phyloP scores from a whole-genome alignment of 2,113 vertebrate species.

The Empidonax alnorum region DNA sequence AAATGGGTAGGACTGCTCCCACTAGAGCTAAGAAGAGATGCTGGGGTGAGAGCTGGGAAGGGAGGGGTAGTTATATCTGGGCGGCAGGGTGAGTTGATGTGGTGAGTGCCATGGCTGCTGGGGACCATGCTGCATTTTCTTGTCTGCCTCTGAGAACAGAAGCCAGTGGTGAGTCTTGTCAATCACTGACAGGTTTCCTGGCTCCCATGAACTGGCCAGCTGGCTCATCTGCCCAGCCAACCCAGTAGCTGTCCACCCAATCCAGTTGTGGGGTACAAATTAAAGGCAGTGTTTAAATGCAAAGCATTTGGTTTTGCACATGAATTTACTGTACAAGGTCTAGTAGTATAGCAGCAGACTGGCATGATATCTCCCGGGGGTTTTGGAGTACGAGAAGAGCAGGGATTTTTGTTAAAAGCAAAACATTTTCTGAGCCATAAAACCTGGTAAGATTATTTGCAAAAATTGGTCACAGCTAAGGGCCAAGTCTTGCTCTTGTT shows the following conservation, averaged over 20 bases:
- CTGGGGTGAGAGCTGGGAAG: neutral
- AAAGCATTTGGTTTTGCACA: neutral
- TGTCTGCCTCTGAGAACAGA: neutral
- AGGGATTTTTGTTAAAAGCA: neutral
- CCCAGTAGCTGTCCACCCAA: neutral
- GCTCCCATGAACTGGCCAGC: neutral
- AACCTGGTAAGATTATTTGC: neutral
- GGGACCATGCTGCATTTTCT: neutral
- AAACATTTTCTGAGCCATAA: neutral
- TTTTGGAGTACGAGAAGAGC: neutral
- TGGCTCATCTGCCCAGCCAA: neutral
- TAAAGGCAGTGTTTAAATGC: neutral
- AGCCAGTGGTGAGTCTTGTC: neutral
- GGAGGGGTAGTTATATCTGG: neutral
- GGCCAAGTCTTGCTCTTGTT: neutral
- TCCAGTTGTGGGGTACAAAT: neutral
- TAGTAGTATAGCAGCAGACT: neutral
- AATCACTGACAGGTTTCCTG: neutral
- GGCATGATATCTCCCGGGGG: neutral
- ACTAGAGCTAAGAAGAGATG: neutral
- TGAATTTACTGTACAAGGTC: neutral
- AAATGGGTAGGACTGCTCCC: neutral
- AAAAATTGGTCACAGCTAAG: neutral
- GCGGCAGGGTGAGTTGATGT: neutral
- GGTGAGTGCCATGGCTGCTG: accelerated